phyloP scores from a whole-genome alignment of 2,888 invertebrate genomes.

The Archips crataeganus region DNA sequence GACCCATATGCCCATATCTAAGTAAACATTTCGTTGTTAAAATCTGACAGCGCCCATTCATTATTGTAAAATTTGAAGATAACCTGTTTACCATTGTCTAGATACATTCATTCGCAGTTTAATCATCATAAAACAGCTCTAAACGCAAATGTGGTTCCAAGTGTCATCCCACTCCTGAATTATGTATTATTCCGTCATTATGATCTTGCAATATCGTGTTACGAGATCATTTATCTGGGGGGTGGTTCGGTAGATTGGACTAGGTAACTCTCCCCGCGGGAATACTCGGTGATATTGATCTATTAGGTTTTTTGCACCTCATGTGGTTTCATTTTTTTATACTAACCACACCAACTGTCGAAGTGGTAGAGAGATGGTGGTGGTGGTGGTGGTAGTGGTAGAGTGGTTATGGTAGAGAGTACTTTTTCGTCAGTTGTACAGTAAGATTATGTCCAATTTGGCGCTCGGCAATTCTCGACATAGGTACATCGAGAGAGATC shows the following conservation, averaged over 20 bases:
- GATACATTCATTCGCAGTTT: background rate
- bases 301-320: background rate
- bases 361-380: no score
- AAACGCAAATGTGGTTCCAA: slow-evolving; percentile 4
- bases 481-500: no score
- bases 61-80: background rate
- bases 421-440: no score
- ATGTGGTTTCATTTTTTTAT: background rate
- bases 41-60: background rate
- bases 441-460: no score
- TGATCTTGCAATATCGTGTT: slow-evolving; percentile 39
- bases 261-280: slow-evolving; percentile 15
- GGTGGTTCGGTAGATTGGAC: slow-evolving; percentile 8
- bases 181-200: slow-evolving; percentile 41
- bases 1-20: no score
- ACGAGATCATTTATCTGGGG: slow-evolving; percentile 36
- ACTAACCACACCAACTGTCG: no score
- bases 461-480: no score
- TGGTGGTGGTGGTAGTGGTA: no score
- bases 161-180: slow-evolving; percentile 9
- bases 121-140: slow-evolving; percentile 18
- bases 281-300: background rate
- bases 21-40: no score
- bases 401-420: no score
- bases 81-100: background rate